Conservation (phyloP, 2,797 vertebrate species). For the Chromis chromis region DNA sequence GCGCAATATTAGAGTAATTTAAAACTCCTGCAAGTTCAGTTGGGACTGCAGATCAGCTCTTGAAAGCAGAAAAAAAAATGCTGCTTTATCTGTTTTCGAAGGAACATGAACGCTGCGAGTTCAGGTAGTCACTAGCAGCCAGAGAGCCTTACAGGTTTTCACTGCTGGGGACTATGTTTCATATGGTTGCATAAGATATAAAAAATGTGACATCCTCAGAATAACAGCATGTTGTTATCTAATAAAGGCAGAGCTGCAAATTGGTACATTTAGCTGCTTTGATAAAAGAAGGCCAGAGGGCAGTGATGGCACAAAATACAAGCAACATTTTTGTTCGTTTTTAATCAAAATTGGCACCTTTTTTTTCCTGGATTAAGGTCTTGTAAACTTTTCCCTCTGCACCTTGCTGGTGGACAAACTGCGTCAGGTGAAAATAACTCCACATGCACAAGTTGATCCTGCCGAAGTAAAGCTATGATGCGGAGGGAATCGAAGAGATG, state of each 20-base stretch:
- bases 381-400: slow-evolving; percentile 17
- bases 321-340: slow-evolving; percentile 30
- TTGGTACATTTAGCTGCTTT: slow-evolving; percentile 65
- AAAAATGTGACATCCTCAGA: slow-evolving; percentile 58
- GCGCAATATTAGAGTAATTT: slow-evolving; percentile 42
- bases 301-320: slow-evolving; percentile 38
- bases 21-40: slow-evolving; percentile 27
- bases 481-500: slow-evolving; percentile 27
- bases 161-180: slow-evolving; percentile 53
- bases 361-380: slow-evolving; percentile 32
- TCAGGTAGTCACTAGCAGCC: slow-evolving; percentile 50
- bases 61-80: slow-evolving; percentile 11
- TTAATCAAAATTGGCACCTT: slow-evolving; percentile 52
- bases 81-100: slow-evolving; percentile 24
- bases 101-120: slow-evolving; percentile 21
- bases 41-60: slow-evolving; percentile 30
- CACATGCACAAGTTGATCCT: slow-evolving; percentile 20
- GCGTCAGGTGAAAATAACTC: slow-evolving; percentile 13
- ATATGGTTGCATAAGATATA: slow-evolving; percentile 74
- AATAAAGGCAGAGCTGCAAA: slow-evolving; percentile 71
- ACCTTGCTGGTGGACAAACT: slow-evolving; percentile 24
- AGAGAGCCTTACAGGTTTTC: slow-evolving; percentile 63
- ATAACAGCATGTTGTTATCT: slow-evolving; percentile 69
- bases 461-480: slow-evolving; percentile 2
- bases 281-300: slow-evolving; percentile 69